These are phyloP conservation scores for Callaeas wilsoni DNA, from an alignment of 2,113 vertebrate genomes.

Conservation along the genomic window DNA sequence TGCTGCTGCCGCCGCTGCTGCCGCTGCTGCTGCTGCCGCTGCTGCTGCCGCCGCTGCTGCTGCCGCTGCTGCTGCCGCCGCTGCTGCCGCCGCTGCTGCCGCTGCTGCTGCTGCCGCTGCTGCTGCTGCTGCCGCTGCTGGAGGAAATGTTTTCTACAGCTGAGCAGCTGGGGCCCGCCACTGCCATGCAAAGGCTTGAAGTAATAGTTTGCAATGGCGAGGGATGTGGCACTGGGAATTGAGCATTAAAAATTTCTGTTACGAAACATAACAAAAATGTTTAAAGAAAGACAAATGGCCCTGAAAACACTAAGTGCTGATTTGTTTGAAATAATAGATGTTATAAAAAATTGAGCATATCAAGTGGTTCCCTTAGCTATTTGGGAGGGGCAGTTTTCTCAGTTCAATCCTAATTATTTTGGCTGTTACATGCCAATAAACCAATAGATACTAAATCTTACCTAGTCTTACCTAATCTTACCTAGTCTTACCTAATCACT, in stretches of 20 bases:
- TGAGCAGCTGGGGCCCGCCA: neutral
- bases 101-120: neutral
- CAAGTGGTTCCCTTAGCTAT: neutral
- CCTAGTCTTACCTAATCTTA: neutral
- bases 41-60: neutral
- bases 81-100: neutral
- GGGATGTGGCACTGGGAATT: neutral
- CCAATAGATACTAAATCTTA: neutral
- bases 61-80: neutral
- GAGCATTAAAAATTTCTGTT: neutral
- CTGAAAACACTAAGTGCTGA: neutral
- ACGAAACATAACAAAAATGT: neutral
- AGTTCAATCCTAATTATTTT: neutral
- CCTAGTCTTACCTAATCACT: neutral
- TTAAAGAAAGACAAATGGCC: neutral
- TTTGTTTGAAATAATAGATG: neutral
- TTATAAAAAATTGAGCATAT: neutral
- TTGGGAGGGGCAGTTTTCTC: neutral
- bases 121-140: neutral
- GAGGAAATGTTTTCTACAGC: conserved; percentile 1
- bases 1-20: neutral
- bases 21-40: neutral
- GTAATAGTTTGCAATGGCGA: neutral
- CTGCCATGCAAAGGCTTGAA: neutral
- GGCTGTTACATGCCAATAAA: neutral